Evolutionary conservation across 2,888 invertebrate species (phyloP).

Genomic region (Parapristionchus giblindavisi): DNA sequence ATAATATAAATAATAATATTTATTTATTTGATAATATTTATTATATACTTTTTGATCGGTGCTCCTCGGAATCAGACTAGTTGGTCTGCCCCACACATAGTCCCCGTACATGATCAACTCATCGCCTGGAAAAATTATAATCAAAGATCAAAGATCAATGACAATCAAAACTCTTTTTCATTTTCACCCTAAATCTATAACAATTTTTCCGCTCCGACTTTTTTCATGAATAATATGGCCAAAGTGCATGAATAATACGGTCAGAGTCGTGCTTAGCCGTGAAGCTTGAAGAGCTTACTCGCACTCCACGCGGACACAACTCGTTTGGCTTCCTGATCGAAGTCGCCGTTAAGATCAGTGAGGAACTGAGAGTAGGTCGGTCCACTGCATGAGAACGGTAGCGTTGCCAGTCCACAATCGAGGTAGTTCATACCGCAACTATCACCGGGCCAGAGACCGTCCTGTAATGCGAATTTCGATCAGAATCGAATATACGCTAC

Average conservation of each 20-base stretch:
- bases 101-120: slow-evolving; percentile 56
- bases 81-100: slow-evolving; percentile 56
- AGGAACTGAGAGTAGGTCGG: slow-evolving; percentile 40
- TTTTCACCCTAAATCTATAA: background rate
- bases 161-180: background rate
- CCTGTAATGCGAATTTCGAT: no score
- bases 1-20: background rate
- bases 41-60: slow-evolving; percentile 43
- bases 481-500: no score
- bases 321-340: slow-evolving; percentile 41
- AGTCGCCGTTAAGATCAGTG: slow-evolving; percentile 44
- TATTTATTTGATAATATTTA: no score
- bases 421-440: slow-evolving; percentile 54
- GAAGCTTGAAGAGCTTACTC: no score
- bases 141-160: background rate
- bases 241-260: no score
- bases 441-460: slow-evolving; percentile 59
- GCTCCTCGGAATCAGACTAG: slow-evolving; percentile 53
- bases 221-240: no score
- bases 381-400: slow-evolving; percentile 48
- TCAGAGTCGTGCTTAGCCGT: no score
- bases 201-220: background rate
- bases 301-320: slow-evolving; percentile 54
- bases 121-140: slow-evolving; percentile 47
- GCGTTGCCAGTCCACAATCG: slow-evolving; percentile 47